Evolutionary conservation across 2,888 invertebrate genomes (phyloP).

Genomic region (Ophion obscuratus): DNA sequence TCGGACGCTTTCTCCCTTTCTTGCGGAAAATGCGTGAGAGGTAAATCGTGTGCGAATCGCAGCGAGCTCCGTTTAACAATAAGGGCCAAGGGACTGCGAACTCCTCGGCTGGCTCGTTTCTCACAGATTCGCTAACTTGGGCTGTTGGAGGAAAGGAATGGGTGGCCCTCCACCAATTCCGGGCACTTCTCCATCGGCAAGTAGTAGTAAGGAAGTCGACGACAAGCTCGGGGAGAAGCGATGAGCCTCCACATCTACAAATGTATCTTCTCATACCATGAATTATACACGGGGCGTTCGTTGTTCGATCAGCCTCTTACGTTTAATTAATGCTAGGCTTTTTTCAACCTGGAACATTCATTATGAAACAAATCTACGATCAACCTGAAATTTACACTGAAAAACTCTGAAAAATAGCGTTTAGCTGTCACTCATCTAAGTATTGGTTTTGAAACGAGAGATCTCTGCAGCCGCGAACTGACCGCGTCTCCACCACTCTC

Average conservation of each 20-base stretch:
- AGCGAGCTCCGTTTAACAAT: slow-evolving; percentile 61
- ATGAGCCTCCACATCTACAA: slow-evolving; percentile 16
- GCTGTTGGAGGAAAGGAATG: slow-evolving; percentile 57
- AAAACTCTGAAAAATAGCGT: too few species aligned
- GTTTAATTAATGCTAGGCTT: neutral
- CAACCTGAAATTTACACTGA: too few species aligned
- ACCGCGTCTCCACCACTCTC: too few species aligned
- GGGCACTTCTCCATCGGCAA: slow-evolving; percentile 25
- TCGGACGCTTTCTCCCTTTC: neutral
- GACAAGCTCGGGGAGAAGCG: slow-evolving; percentile 46
- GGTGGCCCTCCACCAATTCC: slow-evolving; percentile 13
- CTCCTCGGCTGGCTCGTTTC: slow-evolving; percentile 64
- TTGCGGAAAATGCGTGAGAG: slow-evolving; percentile 1
- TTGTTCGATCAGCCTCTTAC: neutral
- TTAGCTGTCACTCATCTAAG: too few species aligned
- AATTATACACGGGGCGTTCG: neutral
- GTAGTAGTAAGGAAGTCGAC: slow-evolving; percentile 41
- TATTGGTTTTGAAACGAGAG: too few species aligned
- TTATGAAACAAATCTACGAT: too few species aligned
- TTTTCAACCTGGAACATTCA: neutral
- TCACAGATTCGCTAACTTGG: slow-evolving; percentile 71
- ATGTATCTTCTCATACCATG: neutral
- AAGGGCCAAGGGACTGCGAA: slow-evolving; percentile 52
- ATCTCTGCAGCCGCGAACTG: neutral
- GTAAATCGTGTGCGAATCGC: slow-evolving; percentile 53